A percentile compares a stretch with the other conserved stretches of the same genome.
Evolutionary conservation across 1,140 invertebrate species (phyloP).

Genomic region (Magallana ariakensis): DNA sequence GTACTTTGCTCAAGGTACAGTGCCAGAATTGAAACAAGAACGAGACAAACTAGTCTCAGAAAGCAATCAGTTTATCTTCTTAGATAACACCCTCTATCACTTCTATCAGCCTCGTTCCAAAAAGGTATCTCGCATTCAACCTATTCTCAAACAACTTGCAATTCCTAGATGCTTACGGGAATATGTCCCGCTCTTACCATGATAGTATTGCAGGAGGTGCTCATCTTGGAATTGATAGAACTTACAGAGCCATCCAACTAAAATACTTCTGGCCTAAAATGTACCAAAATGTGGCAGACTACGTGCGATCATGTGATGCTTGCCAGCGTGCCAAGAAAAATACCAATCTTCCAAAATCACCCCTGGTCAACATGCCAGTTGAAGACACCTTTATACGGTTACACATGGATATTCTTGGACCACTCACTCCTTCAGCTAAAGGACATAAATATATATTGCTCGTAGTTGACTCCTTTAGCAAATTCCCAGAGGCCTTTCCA

Average conservation of each 20-base stretch:
- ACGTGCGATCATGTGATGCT: slow-evolving; percentile 59
- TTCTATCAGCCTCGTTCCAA: too few relatives aligned
- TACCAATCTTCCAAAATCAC: neutral
- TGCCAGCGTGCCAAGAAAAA: slow-evolving; percentile 44
- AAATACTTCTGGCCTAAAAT: slow-evolving; percentile 65
- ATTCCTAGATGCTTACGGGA: slow-evolving; percentile 49
- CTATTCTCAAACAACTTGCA: slow-evolving; percentile 51
- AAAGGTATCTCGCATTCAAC: too few relatives aligned
- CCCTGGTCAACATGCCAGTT: too few relatives aligned
- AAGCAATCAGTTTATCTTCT: too few relatives aligned
- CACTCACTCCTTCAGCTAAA: too few relatives aligned
- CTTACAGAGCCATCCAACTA: slow-evolving; percentile 41
- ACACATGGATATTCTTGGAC: too few relatives aligned
- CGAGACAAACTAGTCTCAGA: too few relatives aligned
- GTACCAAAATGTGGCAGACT: slow-evolving; percentile 56
- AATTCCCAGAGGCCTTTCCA: slow-evolving; percentile 54
- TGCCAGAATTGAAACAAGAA: slow-evolving; percentile 46
- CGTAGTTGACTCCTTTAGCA: slow-evolving; percentile 55
- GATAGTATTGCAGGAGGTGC: slow-evolving; percentile 58
- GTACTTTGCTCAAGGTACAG: neutral
- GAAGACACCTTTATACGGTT: too few relatives aligned
- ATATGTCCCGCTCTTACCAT: slow-evolving; percentile 53
- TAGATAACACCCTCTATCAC: too few relatives aligned
- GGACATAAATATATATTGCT: slow-evolving; percentile 60
- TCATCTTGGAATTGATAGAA: slow-evolving; percentile 61